A percentile compares a stretch with the other conserved stretches of the same genome.
phyloP scores from a whole-genome alignment of 2,888 invertebrate genomes.

The Spialia ferax region DNA sequence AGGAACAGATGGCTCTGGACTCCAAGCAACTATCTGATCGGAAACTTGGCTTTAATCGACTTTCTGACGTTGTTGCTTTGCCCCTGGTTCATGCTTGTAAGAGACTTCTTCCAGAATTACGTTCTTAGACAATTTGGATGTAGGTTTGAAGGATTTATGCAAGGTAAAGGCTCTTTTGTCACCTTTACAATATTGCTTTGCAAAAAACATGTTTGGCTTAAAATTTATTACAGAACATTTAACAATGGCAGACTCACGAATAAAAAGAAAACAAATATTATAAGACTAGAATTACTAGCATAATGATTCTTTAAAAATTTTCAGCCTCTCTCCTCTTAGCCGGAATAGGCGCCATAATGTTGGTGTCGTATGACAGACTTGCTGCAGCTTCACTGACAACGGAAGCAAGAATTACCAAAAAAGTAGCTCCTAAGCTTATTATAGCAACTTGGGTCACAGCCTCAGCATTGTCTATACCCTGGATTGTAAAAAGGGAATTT shows the following conservation, averaged over 20 bases:
- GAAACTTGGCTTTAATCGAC: slow-evolving; percentile 92
- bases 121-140: slow-evolving; percentile 91
- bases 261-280: too few relatives aligned
- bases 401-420: slow-evolving; percentile 89
- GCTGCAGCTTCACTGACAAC: slow-evolving; percentile 92
- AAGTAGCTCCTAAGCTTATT: slow-evolving; percentile 89
- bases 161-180: slow-evolving; percentile 78
- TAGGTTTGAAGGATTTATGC: slow-evolving; percentile 91
- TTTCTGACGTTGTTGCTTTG: slow-evolving; percentile 89
- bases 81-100: slow-evolving; percentile 91
- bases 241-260: too few relatives aligned
- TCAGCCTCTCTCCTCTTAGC: slow-evolving; percentile 90
- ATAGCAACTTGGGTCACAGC: slow-evolving; percentile 89
- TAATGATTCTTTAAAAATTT: slow-evolving; percentile 43
- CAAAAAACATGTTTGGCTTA: too few relatives aligned
- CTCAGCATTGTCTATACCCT: slow-evolving; percentile 88
- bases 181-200: too few relatives aligned
- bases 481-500: slow-evolving; percentile 88
- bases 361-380: slow-evolving; percentile 93
- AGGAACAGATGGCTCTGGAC: slow-evolving; percentile 88
- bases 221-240: too few relatives aligned
- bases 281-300: too few relatives aligned
- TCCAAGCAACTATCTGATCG: slow-evolving; percentile 90
- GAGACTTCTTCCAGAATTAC: slow-evolving; percentile 93
- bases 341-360: slow-evolving; percentile 91